Percentiles rank a stretch among this genome's conserved stretches.
phyloP scores from a whole-genome alignment of 1,140 invertebrate genomes.

The Popillia japonica region DNA sequence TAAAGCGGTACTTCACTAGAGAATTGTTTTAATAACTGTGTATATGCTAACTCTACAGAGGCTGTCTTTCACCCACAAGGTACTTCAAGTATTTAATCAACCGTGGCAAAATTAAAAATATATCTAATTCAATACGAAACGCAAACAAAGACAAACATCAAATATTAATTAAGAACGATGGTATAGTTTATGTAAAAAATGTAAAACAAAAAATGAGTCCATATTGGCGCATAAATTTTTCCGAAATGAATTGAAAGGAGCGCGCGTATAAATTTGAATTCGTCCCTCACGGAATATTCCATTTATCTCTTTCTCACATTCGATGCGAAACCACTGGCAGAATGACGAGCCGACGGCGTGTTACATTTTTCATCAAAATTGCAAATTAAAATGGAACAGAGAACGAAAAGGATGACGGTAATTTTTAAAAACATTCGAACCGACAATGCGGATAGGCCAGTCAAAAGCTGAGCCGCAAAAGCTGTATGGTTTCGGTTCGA shows the following conservation, averaged over 20 bases:
- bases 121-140: neutral
- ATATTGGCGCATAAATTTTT: neutral
- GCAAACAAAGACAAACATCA: neutral
- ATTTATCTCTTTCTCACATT: neutral
- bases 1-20: too few species aligned
- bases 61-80: too few species aligned
- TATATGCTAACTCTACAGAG: too few species aligned
- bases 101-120: neutral
- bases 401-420: neutral
- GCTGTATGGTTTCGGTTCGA: too few species aligned
- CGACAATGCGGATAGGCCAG: neutral
- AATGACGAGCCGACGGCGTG: neutral
- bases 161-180: neutral
- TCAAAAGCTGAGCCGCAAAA: neutral
- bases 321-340: neutral
- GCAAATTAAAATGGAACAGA: slow-evolving; percentile 14
- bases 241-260: neutral
- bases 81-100: too few species aligned
- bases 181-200: neutral
- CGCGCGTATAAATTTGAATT: slow-evolving; percentile 1
- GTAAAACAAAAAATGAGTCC: neutral
- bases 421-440: slow-evolving; percentile 16
- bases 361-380: slow-evolving; percentile 33
- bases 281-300: slow-evolving; percentile 1
- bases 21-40: too few species aligned